phyloP scores from a whole-genome alignment of 2,113 vertebrate species.

The Nycticebus coucang region DNA sequence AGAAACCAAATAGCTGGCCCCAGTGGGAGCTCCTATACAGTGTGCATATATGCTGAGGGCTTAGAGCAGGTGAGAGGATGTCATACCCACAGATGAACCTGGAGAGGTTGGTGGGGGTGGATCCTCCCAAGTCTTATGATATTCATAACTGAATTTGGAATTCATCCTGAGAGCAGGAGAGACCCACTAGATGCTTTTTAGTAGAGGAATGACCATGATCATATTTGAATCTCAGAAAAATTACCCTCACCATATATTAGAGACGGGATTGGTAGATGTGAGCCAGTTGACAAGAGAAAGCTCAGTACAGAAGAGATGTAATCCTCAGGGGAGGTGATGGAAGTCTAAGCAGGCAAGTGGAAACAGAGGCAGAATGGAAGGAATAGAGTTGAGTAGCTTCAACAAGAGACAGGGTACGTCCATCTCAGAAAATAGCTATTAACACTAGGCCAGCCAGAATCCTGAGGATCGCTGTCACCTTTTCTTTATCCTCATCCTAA shows the following conservation, averaged over 20 bases:
- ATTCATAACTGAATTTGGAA: not conserved
- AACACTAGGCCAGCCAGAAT: not conserved
- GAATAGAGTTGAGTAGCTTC: not conserved
- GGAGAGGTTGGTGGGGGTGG: not conserved
- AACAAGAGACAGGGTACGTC: not conserved
- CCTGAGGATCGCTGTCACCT: not conserved
- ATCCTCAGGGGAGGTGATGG: not conserved
- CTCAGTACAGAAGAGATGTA: not conserved
- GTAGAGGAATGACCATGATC: not conserved
- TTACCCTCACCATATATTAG: not conserved
- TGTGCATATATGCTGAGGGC: not conserved
- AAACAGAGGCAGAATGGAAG: not conserved
- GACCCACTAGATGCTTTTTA: not conserved
- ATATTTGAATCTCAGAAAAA: not conserved
- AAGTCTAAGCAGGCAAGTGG: not conserved
- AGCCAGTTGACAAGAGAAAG: not conserved
- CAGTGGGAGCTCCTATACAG: not conserved
- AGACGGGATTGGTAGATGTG: not conserved
- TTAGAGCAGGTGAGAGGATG: not conserved
- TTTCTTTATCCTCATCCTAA: not conserved
- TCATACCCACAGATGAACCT: not conserved
- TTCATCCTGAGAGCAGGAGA: not conserved
- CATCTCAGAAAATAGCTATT: not conserved
- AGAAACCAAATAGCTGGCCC: not conserved
- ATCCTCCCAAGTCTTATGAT: not conserved